Evolutionary conservation across 2,797 vertebrate genomes (phyloP).

Genomic region (Masticophis lateralis): DNA sequence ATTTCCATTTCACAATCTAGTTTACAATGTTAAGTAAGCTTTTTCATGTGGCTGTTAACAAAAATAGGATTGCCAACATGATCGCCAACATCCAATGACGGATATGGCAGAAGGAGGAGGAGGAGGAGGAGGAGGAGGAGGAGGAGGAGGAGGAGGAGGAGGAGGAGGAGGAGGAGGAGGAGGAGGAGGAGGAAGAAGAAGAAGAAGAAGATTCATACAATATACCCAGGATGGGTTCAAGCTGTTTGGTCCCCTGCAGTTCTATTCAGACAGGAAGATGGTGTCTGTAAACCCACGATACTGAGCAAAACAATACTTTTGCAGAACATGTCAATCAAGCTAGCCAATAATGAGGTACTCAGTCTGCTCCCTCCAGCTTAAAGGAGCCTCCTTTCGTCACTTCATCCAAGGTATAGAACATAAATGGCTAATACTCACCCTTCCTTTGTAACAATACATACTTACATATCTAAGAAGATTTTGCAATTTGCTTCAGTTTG

Average conservation of each 20-base stretch:
- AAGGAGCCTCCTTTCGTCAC: neutral
- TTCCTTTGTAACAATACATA: neutral
- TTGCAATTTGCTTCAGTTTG: neutral
- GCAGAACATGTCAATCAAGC: neutral
- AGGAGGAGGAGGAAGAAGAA: too few relatives aligned
- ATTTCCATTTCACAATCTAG: neutral
- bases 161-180: too few relatives aligned
- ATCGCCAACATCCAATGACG: too few relatives aligned
- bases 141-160: too few relatives aligned
- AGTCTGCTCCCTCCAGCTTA: neutral
- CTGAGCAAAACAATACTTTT: neutral
- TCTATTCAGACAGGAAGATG: neutral
- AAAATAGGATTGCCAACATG: too few relatives aligned
- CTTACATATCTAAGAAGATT: neutral
- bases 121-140: rapidly evolving
- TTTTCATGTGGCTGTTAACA: too few relatives aligned
- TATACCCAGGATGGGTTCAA: neutral
- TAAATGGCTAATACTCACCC: neutral
- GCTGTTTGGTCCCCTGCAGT: neutral
- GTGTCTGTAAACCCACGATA: neutral
- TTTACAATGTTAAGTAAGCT: neutral
- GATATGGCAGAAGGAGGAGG: too few relatives aligned
- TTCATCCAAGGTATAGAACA: neutral
- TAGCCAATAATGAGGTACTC: neutral
- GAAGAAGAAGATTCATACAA: too few relatives aligned